These are phyloP conservation scores for Auanema sp. DNA, from an alignment of 2,888 invertebrate genomes.

Conservation along the genomic window DNA sequence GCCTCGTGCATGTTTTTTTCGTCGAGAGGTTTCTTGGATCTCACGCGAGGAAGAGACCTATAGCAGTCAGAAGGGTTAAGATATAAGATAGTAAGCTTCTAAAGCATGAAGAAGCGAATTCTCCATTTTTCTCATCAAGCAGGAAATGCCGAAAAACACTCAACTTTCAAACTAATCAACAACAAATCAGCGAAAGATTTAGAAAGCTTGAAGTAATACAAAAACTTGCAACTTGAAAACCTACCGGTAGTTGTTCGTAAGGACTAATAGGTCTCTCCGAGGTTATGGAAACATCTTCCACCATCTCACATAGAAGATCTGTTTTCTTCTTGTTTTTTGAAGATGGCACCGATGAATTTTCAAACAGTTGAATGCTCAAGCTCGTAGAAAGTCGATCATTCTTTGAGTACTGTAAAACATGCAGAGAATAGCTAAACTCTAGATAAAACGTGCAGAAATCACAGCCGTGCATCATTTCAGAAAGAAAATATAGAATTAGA, in stretches of 20 bases:
- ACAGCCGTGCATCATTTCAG: too few relatives aligned
- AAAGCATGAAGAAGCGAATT: not conserved
- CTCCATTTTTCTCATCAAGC: not conserved
- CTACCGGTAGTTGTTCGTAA: conserved; percentile 54
- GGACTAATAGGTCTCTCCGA: conserved; percentile 38
- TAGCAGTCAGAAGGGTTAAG: too few relatives aligned
- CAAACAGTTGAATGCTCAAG: not conserved
- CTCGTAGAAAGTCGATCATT: not conserved
- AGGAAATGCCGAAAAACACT: not conserved
- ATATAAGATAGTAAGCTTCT: too few relatives aligned
- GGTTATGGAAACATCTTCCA: conserved; percentile 15
- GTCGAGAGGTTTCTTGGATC: conserved; percentile 2
- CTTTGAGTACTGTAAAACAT: too few relatives aligned
- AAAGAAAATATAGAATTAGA: too few relatives aligned
- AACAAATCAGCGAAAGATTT: too few relatives aligned
- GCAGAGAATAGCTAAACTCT: too few relatives aligned
- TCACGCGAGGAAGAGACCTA: not conserved
- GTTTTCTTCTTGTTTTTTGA: conserved; percentile 27
- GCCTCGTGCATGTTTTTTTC: conserved; percentile 56
- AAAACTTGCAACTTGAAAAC: not conserved
- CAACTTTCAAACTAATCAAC: too few relatives aligned
- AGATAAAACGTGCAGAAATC: too few relatives aligned
- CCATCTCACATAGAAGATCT: not conserved
- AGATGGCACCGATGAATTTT: conserved; percentile 14
- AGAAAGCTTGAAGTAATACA: too few relatives aligned